These are phyloP conservation scores for Chrysina gloriosa DNA, from an alignment of 2,888 invertebrate species.

Conservation along the genomic window DNA sequence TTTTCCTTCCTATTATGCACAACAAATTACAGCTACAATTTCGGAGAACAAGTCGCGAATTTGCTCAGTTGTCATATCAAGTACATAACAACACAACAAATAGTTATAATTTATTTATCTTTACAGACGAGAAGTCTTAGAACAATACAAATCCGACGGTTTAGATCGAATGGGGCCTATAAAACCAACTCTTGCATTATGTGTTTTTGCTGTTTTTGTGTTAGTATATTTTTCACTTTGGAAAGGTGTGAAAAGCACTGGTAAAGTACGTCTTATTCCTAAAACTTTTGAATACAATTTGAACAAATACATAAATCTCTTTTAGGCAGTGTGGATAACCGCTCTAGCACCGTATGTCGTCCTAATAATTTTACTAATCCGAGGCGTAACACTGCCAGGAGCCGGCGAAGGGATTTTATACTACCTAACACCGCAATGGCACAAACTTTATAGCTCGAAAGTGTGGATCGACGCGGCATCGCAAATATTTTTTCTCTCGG, in stretches of 20 bases:
- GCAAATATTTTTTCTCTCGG: slow-evolving; percentile 95
- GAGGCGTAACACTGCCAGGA: slow-evolving; percentile 88
- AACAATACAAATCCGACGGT: slow-evolving; percentile 84
- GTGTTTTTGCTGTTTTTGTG: slow-evolving; percentile 90
- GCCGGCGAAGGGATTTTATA: slow-evolving; percentile 87
- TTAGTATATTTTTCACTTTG: slow-evolving; percentile 96
- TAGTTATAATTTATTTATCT: slow-evolving; percentile 18
- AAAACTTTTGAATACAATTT: background rate
- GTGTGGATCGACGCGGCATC: slow-evolving; percentile 96
- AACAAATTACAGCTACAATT: no score
- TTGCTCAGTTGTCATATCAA: no score
- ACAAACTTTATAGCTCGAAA: slow-evolving; percentile 81
- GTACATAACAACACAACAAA: no score
- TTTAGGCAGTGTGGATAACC: slow-evolving; percentile 93
- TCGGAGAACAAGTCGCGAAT: no score
- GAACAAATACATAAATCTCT: slow-evolving; percentile 31
- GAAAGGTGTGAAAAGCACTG: slow-evolving; percentile 94
- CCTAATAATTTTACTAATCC: slow-evolving; percentile 83
- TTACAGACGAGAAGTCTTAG: slow-evolving; percentile 85
- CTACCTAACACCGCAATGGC: slow-evolving; percentile 91
- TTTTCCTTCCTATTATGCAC: no score
- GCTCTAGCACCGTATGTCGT: slow-evolving; percentile 94
- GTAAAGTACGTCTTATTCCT: slow-evolving; percentile 76
- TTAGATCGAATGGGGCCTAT: slow-evolving; percentile 89
- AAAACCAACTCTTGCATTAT: slow-evolving; percentile 88